phyloP scores from a whole-genome alignment of 1,140 invertebrate genomes.

The Trichonephila inaurata region DNA sequence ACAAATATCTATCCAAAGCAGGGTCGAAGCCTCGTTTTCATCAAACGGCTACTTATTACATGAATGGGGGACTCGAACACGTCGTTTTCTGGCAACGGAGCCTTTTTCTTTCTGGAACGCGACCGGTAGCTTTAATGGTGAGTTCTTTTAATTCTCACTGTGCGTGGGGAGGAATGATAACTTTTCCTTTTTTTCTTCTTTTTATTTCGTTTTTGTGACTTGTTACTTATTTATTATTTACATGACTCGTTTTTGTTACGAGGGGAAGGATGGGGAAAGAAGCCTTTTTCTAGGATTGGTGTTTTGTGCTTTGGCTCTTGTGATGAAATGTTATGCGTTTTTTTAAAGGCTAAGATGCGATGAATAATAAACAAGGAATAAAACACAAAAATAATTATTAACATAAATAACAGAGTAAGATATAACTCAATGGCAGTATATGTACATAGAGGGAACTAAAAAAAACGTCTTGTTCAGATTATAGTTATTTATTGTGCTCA shows the following conservation, averaged over 20 bases:
- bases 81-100: neutral
- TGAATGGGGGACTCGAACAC: neutral
- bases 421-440: no score
- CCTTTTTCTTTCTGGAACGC: neutral
- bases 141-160: neutral
- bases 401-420: no score
- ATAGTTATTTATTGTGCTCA: no score
- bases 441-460: no score
- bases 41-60: slow-evolving; percentile 29
- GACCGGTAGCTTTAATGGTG: neutral
- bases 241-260: neutral
- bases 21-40: neutral
- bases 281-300: no score
- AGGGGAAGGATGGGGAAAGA: no score
- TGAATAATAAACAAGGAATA: no score
- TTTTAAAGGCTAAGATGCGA: no score
- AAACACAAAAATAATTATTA: no score
- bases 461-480: no score
- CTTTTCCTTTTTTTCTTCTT: neutral
- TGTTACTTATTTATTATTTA: neutral
- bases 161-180: neutral
- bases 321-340: no score
- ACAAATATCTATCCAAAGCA: neutral
- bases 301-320: no score
- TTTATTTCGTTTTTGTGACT: neutral